Conservation (phyloP, 2,797 vertebrate genomes). For the Mallotus villosus region DNA sequence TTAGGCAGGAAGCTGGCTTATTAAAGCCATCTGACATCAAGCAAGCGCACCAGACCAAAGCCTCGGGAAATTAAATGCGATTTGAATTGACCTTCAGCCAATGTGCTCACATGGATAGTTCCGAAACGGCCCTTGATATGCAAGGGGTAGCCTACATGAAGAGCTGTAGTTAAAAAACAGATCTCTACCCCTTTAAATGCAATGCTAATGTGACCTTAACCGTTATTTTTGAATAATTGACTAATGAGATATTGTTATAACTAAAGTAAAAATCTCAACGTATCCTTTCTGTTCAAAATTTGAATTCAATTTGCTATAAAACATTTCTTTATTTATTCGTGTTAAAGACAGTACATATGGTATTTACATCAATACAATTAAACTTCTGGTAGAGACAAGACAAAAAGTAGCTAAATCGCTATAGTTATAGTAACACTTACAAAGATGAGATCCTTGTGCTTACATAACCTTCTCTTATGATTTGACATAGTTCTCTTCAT, state of each 20-base stretch:
- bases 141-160: constrained; percentile 11
- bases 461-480: constrained; percentile 34
- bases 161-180: too few species aligned
- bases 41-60: constrained; percentile 47
- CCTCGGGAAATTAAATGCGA: constrained; percentile 57
- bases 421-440: constrained; percentile 2
- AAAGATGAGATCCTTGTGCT: background rate
- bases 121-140: constrained; percentile 37
- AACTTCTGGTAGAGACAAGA: constrained; percentile 43
- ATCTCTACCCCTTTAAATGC: background rate
- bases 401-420: constrained; percentile 49
- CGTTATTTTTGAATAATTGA: constrained; percentile 1
- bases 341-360: constrained; percentile 60
- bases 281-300: constrained; percentile 37
- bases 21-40: constrained; percentile 50
- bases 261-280: constrained; percentile 12
- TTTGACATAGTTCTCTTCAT: constrained; percentile 32
- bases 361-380: constrained; percentile 52
- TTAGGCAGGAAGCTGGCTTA: constrained; percentile 54
- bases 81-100: constrained; percentile 64
- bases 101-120: constrained; percentile 37
- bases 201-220: background rate
- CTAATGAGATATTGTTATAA: constrained; percentile 17
- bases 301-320: constrained; percentile 66
- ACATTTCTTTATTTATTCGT: constrained; percentile 45